Percentiles rank a stretch among this genome's conserved stretches.
Evolutionary conservation across 2,888 invertebrate species (phyloP).

Genomic region (Philereme transversata): DNA sequence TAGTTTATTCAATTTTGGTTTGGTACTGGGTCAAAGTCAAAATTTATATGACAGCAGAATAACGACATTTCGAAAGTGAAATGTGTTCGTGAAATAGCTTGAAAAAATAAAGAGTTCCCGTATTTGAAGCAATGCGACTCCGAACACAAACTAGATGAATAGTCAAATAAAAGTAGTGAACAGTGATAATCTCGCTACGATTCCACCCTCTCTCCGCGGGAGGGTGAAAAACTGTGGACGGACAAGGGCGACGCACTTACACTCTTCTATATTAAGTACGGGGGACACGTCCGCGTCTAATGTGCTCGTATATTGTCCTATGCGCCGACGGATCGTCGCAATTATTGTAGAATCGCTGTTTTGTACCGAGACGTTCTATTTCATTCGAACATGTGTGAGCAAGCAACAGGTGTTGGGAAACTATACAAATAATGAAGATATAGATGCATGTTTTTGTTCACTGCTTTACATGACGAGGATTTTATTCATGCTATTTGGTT

Average conservation of each 20-base stretch:
- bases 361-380: slow-evolving; percentile 23
- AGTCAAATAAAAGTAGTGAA: slow-evolving; percentile 15
- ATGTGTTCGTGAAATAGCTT: neutral
- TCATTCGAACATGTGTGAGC: slow-evolving; percentile 22
- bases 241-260: slow-evolving; percentile 77
- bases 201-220: slow-evolving; percentile 22
- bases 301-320: slow-evolving; percentile 79
- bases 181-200: slow-evolving; percentile 21
- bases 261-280: slow-evolving; percentile 75
- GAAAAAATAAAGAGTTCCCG: neutral
- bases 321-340: slow-evolving; percentile 59
- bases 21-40: slow-evolving; percentile 1
- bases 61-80: too few relatives aligned
- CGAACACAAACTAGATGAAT: slow-evolving; percentile 1
- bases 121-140: neutral
- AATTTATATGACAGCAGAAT: too few relatives aligned
- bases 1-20: neutral
- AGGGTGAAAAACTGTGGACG: slow-evolving; percentile 57
- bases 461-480: neutral
- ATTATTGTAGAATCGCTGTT: slow-evolving; percentile 63
- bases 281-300: slow-evolving; percentile 80
- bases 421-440: slow-evolving; percentile 19
- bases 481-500: too few relatives aligned
- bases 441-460: slow-evolving; percentile 14
- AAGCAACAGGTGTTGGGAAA: slow-evolving; percentile 30